Evolutionary conservation across 2,113 vertebrate species (phyloP), one percentile per base, ranked within the genome.

Genomic region (Misgurnus mizolepis): DNA sequence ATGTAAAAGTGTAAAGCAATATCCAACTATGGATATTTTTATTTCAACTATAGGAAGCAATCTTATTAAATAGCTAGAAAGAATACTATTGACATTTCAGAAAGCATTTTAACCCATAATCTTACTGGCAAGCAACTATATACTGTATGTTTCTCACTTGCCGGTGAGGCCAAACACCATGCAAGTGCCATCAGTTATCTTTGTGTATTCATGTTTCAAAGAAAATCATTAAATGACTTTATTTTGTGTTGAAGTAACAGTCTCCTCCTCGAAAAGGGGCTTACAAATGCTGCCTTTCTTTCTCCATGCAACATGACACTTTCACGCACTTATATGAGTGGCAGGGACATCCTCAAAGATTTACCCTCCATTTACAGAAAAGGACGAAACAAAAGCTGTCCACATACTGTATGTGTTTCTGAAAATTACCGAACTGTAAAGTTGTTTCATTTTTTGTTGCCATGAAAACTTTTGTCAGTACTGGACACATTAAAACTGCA

Each of bases 201-300:
- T 45, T 61, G 34, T 82, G 58, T 50, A 50, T 70, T 45, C 62
- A 49, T 65, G 67, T 58, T 34, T 17, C 61, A 69, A 58, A 67
- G 70, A 82, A 79, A 79, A 49, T 60, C 50, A 60, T 34, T 64
- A 70, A 81, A 81, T 40, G 45, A 55, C 27, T 73, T 69, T 6
- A 39, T 76, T 74, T 81, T 79, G 79, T 78, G 53, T 7, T 55
- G 56, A 65, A 80, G 80, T 85, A 86, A 87, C 85, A 87, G 83
- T 79, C 83, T 81, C 56, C 50, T 81, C 66, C 83, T 76, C 22
- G 85, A 89, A 85, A 86, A 85, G 82, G 60, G 56, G 22, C 15
- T 61, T 77, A 89, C 86, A 89, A 86, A 79, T 9, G 67, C 78
- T n/a, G 75, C 53, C 82, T 86, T 87, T 89, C 81, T 89, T 78